Base-by-base conservation (phyloP, 2,113 vertebrate genomes). In the Sceloporus undulatus region DNA sequence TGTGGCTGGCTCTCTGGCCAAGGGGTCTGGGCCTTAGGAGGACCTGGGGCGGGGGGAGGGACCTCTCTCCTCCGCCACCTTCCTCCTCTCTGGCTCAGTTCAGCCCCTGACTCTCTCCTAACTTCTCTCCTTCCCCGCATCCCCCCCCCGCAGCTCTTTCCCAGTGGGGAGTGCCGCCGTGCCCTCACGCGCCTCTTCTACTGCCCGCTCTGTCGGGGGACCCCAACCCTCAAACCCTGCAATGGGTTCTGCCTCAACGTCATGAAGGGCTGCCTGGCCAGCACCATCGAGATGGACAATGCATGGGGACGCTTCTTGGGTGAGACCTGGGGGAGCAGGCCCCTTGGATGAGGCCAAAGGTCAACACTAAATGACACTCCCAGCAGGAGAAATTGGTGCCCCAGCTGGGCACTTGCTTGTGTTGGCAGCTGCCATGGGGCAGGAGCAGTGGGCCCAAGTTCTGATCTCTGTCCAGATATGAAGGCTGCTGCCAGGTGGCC, bases 261-360 rank as follows among this genome's bases (percentile, higher is more conserved):
- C 92, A 97, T 98, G 96, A 97, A 98, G 94, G 98, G 98, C 92
- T 98, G 98, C 94, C 95, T 98, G 52, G 97, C 97, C 92, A 97
- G 97, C 95, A 95, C 96, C 92, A 97, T 96, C 2, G 97, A 98
- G 88, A 94, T 98, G 91, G 97, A 98, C 84, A 94, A 97, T 0
- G 98, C 98, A 82, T 98, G 98, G 98, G 97, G 97, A 89, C 96
- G 96, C 93, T 98, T 98, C 87, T 97, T 98, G 87, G 98, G 98
- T 98, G 94, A 95, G 95, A 42, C 6, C 23, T 34, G 79, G 79
- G n/a, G 74, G 54, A 16, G 68, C 6, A 9, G 38, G 42, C 0
- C 8, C 9, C 48, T 38, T 5, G 54, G 4, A 4, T 38, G 4
- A 23, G 18, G 42, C 18, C 70, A 78, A 27, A 29, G 5, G 48